Base-by-base conservation (phyloP, 2,888 invertebrate genomes). In the Iselma pallidipennis region DNA sequence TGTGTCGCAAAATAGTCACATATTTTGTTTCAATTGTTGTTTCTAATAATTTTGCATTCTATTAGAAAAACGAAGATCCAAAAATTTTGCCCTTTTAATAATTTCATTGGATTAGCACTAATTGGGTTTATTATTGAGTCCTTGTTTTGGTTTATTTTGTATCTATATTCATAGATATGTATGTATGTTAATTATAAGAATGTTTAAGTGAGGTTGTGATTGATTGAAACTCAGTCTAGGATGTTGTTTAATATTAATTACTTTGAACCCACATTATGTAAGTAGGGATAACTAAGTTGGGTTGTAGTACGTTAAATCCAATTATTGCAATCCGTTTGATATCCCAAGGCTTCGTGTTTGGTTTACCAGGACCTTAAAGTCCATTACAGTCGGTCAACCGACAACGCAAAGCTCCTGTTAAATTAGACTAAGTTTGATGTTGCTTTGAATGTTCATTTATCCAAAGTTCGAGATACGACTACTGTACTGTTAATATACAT, bases 271-370 rank as follows among this genome's bases (percentile, higher is more conserved):
- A 62, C 61, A 61, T 66, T 65, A 66, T 60, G 60, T 69, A 65
- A 66, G 66, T 60, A 55, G 66, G 66, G 63, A 65, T 69, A 69
- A 67, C 57, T 57, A 57, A 64, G 60, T 63, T 66, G 61, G 53
- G 61, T 66, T 60, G 66, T 61, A 62, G 55, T 63, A 61, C 58
- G 66, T 65, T 66, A 70, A 71, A 71, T 66, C 68, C 66, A 71
- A 70, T 71, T 71, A 71, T 71, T 68, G 58, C 70, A 70, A 71
- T 71, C 71, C 64, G 70, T 71, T 70, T 71, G 71, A 71, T 67
- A 70, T 67, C 68, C 65, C 58, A 55, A 52, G 50, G 54, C 56
- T 54, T 50, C 62, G 59, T 61, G 58, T 66, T 42, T 61, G 68
- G 66, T 64, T 67, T 61, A 64, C 67, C 66, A 48, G 57, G 61